Evolutionary conservation across 2,797 vertebrate species (phyloP), one percentile per base, ranked within the genome.

Genomic region (Pelochelys cantorii): DNA sequence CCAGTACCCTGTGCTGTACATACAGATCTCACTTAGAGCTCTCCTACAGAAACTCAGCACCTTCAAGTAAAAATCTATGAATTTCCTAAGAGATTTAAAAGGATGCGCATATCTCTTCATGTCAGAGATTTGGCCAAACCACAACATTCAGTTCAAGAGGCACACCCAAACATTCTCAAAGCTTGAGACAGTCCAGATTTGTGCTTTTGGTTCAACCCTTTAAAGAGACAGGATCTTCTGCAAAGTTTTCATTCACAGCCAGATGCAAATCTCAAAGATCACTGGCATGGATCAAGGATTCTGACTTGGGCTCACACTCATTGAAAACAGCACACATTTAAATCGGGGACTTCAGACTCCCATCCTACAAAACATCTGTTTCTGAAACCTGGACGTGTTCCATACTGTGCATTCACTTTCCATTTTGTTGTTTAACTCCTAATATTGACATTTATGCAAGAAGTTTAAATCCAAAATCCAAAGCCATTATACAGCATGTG

Each of bases 61-160:
- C 13, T 75, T n/a, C 92, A 89, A 79, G 56, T 71, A 82, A 96
- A 95, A 89, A 54, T 65, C 42, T 86, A 84, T 65, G 87, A 59
- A 83, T 84, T 71, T 86, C 54, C 42, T 52, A 42, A 79, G 54
- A 86, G 53, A 68, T 91, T 93, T 87, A 27, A 91, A 84, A 93
- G 31, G 17, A 81, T 88, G 37, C 54, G 68, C 0, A 11, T 83
- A 42, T 60, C 71, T 34, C 8, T 84, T 92, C 48, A 17, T 65
- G 83, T 22, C 0, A 1, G 53, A 18, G 11, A 34, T 1, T 85
- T 91, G 60, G 48, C 80, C 60, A 90, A 88, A 71, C 31, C 25
- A 93, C 23, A 29, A 60, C 59, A 1, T 94, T 90, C 74, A 31
- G 27, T 81, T 93, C 25, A 81, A 86, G 23, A 60, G 48, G 5